Evolutionary conservation across 2,888 invertebrate genomes (phyloP), one percentile per base, ranked within the genome.

Genomic region (Synanthedon vespiformis): DNA sequence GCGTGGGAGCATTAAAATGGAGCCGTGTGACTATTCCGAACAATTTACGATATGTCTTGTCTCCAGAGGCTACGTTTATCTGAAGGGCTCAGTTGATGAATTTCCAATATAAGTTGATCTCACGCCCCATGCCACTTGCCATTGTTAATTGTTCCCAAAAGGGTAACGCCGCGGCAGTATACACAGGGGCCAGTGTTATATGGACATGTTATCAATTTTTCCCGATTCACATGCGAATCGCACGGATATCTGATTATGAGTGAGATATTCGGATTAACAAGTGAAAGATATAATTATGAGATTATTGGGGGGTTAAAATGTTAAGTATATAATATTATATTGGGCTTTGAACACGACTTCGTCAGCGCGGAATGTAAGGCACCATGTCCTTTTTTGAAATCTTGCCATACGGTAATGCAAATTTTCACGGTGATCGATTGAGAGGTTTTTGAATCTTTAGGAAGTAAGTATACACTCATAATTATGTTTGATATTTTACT

Each of bases 161-260:
- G 44, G 44, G 44, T n/a, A 44, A 44, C 44, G 5, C 2, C 14
- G n/a, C 44, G 5, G 6, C 18, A 16, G 48, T 18, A 18, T 16
- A 12, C 1, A 48, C 22, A 22, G 22, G 5, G 48, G 12, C 11
- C 48, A 48, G 12, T 16, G 12, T 18, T 16, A 12, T 10, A 2
- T 48, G 48, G 48, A 0, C 18, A 44, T 1, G 6, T 12, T 44
- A 44, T 44, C 16, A 3, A 44, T 1, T n/a, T 44, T 34, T 44
- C 44, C n/a, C 44, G 18, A 16, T 16, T 18, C 18, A 48, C 48
- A 22, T 12, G 22, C 6, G n/a, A 48, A 77, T 84, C 83, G 74
- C 83, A 84, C 83, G 82, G 63, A 71, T 82, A 80, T 81, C 68
- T 61, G 63, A 68, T 77, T 65, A 59, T 67, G 58, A 56, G 54